Evolutionary conservation across 23 tunicate genomes (phyloP), one percentile per base, ranked within the genome.

Genomic region (Diplosoma virens): DNA sequence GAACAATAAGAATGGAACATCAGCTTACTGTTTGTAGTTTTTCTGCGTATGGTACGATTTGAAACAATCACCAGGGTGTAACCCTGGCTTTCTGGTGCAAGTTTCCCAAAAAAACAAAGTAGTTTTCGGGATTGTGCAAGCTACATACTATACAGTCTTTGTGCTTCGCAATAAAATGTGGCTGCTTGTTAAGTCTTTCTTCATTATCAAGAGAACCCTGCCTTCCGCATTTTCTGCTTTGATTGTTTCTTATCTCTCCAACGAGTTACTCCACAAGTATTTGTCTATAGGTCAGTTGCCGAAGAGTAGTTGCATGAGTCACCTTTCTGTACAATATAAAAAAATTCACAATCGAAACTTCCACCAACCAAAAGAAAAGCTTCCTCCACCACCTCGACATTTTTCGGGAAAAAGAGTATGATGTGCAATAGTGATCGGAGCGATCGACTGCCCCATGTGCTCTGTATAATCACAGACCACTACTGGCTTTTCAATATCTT

Each of bases 391-490:
- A 65, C 35, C n/a, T 30, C 35, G 23, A n/a, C 11, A 36, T 65
- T 20, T 65, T 65, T 25, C 71, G 34, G 11, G 34, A 25, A n/a
- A 65, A 65, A 3, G 71, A 65, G 36, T 65, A 65, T 25, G 71
- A 65, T 6, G 71, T 31, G 35, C 71, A 65, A 36, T 65, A 65
- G 23, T 65, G 71, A 20, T 65, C 71, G 16, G 35, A 65, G 20
- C 71, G 35, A 29, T 65, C 35, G 7, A 25, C 71, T 25, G 71
- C 71, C 11, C 35, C 35, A 65, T 65, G 20, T 65, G 36, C 36
- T 30, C 71, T 65, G 71, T 65, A 36, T 65, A 65, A 29, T 65
- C 71, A 65, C 71, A 6, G 35, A 28, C 29, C 9, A 65, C 71
- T 4, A 28, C 20, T 7, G 34, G 34, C n/a, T n/a, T n/a, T n/a